phyloP scores from a whole-genome alignment of 1,140 invertebrate genomes.

The Drosophila cardini region DNA sequence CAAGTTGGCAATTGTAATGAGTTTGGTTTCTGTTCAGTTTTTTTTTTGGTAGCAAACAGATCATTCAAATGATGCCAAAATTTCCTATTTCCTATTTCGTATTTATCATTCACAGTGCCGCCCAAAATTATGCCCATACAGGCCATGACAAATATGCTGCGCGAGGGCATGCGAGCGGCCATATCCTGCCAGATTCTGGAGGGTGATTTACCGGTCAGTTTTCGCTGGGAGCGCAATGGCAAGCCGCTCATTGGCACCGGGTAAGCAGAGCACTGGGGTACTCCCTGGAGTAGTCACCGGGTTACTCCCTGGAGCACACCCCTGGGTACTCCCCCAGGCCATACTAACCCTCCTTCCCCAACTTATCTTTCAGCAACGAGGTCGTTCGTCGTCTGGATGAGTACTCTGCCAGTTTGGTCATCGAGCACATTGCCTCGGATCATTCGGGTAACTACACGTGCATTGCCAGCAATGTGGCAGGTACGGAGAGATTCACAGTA shows the following conservation, averaged over 20 bases:
- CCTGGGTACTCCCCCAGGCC: too few species aligned
- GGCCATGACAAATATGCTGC: constrained; percentile 91
- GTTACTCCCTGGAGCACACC: too few species aligned
- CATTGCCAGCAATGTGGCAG: constrained; percentile 93
- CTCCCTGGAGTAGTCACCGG: too few species aligned
- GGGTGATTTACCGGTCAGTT: constrained; percentile 96
- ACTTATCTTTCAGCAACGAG: constrained; percentile 64
- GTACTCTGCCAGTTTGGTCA: constrained; percentile 95
- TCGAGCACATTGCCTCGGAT: constrained; percentile 92
- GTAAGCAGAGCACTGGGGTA: constrained; percentile 44
- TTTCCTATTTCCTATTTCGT: background rate
- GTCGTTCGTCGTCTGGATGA: constrained; percentile 90
- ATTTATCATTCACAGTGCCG: constrained; percentile 87
- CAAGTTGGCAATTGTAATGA: constrained; percentile 64
- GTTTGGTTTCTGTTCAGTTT: constrained; percentile 32
- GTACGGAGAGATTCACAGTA: constrained; percentile 90
- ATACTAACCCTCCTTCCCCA: too few species aligned
- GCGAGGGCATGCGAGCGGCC: constrained; percentile 96
- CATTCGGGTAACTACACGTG: constrained; percentile 96
- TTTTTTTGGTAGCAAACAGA: constrained; percentile 12
- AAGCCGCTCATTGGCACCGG: constrained; percentile 86
- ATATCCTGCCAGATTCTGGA: constrained; percentile 97
- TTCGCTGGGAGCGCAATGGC: constrained; percentile 94
- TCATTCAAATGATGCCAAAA: background rate
- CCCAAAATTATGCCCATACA: constrained; percentile 95